Base-by-base conservation (phyloP, 2,888 invertebrate genomes). In the Temnothorax rugatulus region DNA sequence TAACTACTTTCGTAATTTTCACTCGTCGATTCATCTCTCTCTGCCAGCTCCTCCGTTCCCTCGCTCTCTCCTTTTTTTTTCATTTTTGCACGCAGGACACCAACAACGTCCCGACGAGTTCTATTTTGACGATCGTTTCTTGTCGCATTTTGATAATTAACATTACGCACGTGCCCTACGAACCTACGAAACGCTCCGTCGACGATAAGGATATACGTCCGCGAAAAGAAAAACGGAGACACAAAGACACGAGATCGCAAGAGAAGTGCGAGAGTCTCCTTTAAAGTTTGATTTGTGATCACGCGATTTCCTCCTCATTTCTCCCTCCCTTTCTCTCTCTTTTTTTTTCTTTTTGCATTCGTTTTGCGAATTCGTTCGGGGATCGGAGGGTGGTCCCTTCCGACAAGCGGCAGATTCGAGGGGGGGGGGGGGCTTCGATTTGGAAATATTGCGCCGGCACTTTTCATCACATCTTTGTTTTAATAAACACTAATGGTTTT, bases 401-500 rank as follows among this genome's bases (percentile, higher is more conserved):
- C 54, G 29, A 44, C 47, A 21, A 68, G 34, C 54, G 44, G 44
- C 71, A 79, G 71, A 47, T 73, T 73, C 79, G 73, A 81, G 61
- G 77, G 41, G 29, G 29, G 29, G 29, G 29, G 29, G 29, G 7
- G 5, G 54, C n/a, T 73, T 82, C 87, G 88, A 91, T 91, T 93
- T 93, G 93, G 92, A 93, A 93, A 93, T 92, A 93, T 92, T 91
- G 92, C 91, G 81, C 86, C 82, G 84, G 84, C 90, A 91, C 92
- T 90, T 87, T 88, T 89, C 86, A 90, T 92, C 91, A 90, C 93
- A 90, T 88, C 85, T 81, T 82, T 82, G 64, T 91, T 88, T 86
- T 90, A 89, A 90, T 92, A 93, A 92, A 89, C 87, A 93, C 93
- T 93, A 93, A 92, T 88, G 88, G 90, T 92, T 92, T 93, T 93